phyloP scores from a whole-genome alignment of 2,113 vertebrate genomes.

The Ailurus styani region DNA sequence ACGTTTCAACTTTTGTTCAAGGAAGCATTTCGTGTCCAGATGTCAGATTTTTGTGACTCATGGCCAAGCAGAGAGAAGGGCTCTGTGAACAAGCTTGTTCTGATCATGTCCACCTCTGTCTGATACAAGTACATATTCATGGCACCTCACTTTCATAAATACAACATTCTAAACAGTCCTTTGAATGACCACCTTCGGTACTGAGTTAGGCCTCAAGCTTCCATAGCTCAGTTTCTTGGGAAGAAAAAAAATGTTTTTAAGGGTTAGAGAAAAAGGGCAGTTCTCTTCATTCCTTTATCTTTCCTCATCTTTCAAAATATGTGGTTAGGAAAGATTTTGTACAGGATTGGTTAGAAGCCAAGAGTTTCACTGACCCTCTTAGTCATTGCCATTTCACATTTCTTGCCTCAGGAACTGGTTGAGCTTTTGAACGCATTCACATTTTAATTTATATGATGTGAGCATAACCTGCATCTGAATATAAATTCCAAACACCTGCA shows the following conservation, averaged over 20 bases:
- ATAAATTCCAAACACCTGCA: background rate
- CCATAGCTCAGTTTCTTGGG: constrained; percentile 26
- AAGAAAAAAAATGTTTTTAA: constrained; percentile 39
- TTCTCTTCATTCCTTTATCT: constrained; percentile 58
- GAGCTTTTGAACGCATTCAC: background rate
- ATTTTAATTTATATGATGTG: background rate
- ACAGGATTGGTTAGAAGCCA: constrained; percentile 56
- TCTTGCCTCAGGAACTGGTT: constrained; percentile 34
- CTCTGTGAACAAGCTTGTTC: constrained; percentile 29
- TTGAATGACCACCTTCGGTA: constrained; percentile 34
- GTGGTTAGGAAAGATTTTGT: constrained; percentile 23
- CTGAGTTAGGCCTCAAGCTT: constrained; percentile 5
- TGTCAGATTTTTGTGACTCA: constrained; percentile 52
- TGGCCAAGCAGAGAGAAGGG: constrained; percentile 13
- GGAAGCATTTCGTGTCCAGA: constrained; percentile 60
- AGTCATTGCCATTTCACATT: background rate
- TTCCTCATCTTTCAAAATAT: constrained; percentile 63
- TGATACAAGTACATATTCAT: constrained; percentile 45
- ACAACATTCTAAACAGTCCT: constrained; percentile 55
- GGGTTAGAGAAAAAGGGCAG: constrained; percentile 18
- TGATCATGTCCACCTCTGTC: constrained; percentile 51
- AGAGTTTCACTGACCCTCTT: constrained; percentile 34
- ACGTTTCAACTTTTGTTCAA: constrained; percentile 49
- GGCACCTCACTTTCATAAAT: constrained; percentile 69
- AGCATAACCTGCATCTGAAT: background rate